Base-by-base conservation (phyloP, 2,888 invertebrate species). In the Diabrotica balteata region DNA sequence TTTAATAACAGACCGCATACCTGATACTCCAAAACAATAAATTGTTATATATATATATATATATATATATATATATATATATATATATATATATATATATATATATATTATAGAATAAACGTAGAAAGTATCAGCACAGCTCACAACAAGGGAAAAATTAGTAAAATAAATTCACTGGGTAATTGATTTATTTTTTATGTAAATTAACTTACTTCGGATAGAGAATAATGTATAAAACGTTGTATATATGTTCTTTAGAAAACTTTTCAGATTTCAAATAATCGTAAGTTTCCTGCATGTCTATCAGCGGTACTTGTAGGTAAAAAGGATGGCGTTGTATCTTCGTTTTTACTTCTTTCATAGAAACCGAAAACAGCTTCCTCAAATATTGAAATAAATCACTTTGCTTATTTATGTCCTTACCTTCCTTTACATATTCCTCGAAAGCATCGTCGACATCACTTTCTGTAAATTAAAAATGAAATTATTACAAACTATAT, bases 251-350 rank as follows among this genome's bases (percentile, higher is more conserved):
- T 7, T 85, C 77, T 61, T 83, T 81, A 0, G 81, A 75, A 76
- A 90, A 93, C 5, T 82, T 78, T 52, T 83, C 80, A 59, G 85
- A 82, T 17, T 75, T 76, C 43, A 93, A 80, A 78, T 85, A 89
- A 43, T 86, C 81, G 58, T 90, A 85, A 60, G 90, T 90, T 45
- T 88, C 86, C 64, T 89, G 84, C 5, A 92, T 86, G 17, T 88
- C 86, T 8, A 85, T 72, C 2, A 90, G 79, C 0, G 91, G 88
- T 17, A 90, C 86, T 75, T 89, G 87, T 9, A 87, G 86, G 87
- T 89, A 90, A 78, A 87, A 89, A 5, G 90, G 89, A 82, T 93
- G 92, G 7, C 85, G 85, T 17, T 81, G 83, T 17, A 92, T 79
- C 68, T 79, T 69, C 47, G 75, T 73, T 7, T 84, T 78, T 9